Conservation (phyloP, 2,113 vertebrate species). For the Siniperca knerii region DNA sequence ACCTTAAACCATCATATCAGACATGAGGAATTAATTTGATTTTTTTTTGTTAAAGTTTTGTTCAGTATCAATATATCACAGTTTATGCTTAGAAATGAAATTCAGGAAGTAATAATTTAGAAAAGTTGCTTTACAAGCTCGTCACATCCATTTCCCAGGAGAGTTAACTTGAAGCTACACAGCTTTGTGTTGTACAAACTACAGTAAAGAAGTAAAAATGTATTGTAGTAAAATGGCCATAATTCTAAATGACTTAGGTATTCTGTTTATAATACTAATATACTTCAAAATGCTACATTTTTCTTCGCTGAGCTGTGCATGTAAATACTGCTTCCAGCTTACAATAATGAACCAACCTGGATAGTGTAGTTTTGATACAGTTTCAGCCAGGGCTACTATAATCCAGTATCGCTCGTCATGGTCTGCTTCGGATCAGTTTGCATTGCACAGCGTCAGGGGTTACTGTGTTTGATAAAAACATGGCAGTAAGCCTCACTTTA, state of each 20-base stretch:
- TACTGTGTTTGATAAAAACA: not conserved
- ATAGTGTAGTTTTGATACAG: not conserved
- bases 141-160: not conserved
- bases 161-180: not conserved
- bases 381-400: not conserved
- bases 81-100: not conserved
- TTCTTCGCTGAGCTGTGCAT: not conserved
- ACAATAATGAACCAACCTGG: not conserved
- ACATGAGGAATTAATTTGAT: no score
- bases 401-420: not conserved
- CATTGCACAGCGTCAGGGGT: not conserved
- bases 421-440: not conserved
- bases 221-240: not conserved
- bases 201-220: not conserved
- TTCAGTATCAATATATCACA: not conserved
- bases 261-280: not conserved
- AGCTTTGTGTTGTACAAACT: not conserved
- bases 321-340: not conserved
- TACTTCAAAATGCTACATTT: not conserved
- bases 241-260: not conserved
- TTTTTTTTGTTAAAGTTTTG: no score
- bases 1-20: not conserved
- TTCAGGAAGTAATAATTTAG: not conserved
- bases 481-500: no score
- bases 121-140: not conserved